Base-by-base conservation (phyloP, 2,113 vertebrate genomes). In the Silurus asotus region DNA sequence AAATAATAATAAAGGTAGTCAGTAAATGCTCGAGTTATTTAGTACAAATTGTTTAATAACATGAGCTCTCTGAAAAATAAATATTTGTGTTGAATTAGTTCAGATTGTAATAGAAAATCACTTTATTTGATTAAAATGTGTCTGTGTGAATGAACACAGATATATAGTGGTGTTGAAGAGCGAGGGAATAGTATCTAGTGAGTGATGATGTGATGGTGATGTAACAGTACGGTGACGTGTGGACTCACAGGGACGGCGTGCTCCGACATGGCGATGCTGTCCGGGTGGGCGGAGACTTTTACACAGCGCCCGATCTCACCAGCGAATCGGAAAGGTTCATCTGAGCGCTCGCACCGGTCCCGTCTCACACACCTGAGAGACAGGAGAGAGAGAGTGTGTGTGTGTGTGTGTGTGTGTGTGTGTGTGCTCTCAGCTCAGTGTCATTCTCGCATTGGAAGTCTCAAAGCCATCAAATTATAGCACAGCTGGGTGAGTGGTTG, bases 181-280 rank as follows among this genome's bases (percentile, higher is more conserved):
- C 1, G 5, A 51, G 48, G 2, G 53, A 58, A n/a, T 58, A 51
- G 23, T 51, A 51, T 9, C 10, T 8, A 1, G n/a, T 28, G 64
- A 53, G 49, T 25, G 74, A 76, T 23, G 45, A 75, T 53, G 49
- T 8, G 14, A 55, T 25, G 56, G 64, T 80, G 84, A 76, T 84
- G 84, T 81, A 80, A 67, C n/a, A 79, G 83, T 56, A 10, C 23
- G 2, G 53, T 45, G 11, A 45, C 69, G 1, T 1, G 45, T 2
- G 45, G 53, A 91, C 92, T 91, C 91, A 98, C 98, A 72, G 94
- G 93, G 72, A 95, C 93, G 88, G 96, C 96, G 90, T 97, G 96
- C 87, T 97, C 94, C 0, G 97, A 98, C 76, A 98, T 96, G 0
- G 97, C 97, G 88, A 99, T 96, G 93, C 97, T 99, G 95, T 96